Conservation (phyloP, 2,888 invertebrate species). For the Belgica antarctica region DNA sequence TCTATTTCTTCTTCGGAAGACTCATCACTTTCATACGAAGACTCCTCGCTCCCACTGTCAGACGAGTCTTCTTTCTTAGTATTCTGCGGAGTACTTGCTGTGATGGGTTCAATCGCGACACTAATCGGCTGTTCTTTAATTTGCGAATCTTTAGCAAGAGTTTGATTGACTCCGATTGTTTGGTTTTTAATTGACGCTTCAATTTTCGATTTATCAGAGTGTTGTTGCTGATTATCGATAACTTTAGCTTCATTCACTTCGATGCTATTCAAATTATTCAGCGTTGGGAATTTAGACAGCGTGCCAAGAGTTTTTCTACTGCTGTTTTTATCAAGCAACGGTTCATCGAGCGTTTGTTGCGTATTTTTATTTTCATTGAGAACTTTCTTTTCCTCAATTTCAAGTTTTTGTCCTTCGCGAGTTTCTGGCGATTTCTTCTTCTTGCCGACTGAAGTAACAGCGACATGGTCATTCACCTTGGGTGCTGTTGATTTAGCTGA, state of each 20-base stretch:
- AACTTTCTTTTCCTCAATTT: slow-evolving; percentile 45
- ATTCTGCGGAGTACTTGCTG: slow-evolving; percentile 47
- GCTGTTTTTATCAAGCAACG: neutral
- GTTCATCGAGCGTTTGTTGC: slow-evolving; percentile 21
- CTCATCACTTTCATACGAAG: slow-evolving; percentile 49
- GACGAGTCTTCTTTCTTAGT: slow-evolving; percentile 45
- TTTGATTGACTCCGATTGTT: slow-evolving; percentile 27
- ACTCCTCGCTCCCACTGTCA: slow-evolving; percentile 51
- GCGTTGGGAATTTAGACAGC: slow-evolving; percentile 56
- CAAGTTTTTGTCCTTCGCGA: slow-evolving; percentile 52
- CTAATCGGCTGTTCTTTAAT: neutral
- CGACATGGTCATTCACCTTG: neutral
- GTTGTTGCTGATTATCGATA: slow-evolving; percentile 18
- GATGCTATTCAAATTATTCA: slow-evolving; percentile 56
- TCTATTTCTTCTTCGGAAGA: slow-evolving; percentile 48
- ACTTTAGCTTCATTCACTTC: slow-evolving; percentile 53
- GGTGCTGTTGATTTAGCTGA: neutral
- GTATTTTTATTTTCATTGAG: slow-evolving; percentile 29
- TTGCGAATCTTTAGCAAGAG: neutral
- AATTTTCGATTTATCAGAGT: neutral
- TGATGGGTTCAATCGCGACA: slow-evolving; percentile 13
- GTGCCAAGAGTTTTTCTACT: slow-evolving; percentile 48
- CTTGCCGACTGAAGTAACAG: neutral
- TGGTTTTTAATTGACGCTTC: neutral
- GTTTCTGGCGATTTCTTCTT: slow-evolving; percentile 21